Percentiles rank a stretch among this genome's conserved stretches.
Conservation (phyloP, 2,113 vertebrate species). For the Ailurus styani region DNA sequence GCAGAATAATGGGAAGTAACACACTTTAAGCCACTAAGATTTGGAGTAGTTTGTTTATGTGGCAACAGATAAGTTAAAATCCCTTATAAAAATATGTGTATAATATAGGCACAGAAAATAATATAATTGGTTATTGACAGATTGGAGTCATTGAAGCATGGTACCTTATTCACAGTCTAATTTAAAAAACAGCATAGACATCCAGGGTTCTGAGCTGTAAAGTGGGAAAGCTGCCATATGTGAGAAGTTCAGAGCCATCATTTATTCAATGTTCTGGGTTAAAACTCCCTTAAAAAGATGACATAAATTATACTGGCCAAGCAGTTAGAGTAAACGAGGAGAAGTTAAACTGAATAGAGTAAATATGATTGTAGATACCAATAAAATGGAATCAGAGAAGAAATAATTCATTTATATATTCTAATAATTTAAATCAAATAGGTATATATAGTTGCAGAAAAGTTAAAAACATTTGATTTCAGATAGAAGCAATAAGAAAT, state of each 20-base stretch:
- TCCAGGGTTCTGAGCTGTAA: neutral
- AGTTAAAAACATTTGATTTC: neutral
- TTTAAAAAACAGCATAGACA: neutral
- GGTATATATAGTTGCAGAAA: neutral
- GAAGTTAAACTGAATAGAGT: neutral
- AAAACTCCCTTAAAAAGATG: neutral
- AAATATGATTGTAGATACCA: neutral
- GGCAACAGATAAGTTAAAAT: neutral
- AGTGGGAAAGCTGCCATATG: neutral
- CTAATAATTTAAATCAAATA: neutral
- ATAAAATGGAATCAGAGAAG: neutral
- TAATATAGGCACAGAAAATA: neutral
- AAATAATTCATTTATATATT: neutral
- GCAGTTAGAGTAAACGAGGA: neutral
- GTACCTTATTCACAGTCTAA: neutral
- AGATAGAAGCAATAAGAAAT: neutral
- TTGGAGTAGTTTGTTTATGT: neutral
- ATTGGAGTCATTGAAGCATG: neutral
- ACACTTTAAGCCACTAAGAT: neutral
- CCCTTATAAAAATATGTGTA: neutral
- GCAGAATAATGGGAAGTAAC: neutral
- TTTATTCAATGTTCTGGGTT: neutral
- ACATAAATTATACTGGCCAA: neutral
- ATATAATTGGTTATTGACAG: neutral
- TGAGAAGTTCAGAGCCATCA: neutral